Percentiles rank a stretch among this genome's conserved stretches.
phyloP scores from a whole-genome alignment of 2,113 vertebrate species.

The Oryctolagus cuniculus region DNA sequence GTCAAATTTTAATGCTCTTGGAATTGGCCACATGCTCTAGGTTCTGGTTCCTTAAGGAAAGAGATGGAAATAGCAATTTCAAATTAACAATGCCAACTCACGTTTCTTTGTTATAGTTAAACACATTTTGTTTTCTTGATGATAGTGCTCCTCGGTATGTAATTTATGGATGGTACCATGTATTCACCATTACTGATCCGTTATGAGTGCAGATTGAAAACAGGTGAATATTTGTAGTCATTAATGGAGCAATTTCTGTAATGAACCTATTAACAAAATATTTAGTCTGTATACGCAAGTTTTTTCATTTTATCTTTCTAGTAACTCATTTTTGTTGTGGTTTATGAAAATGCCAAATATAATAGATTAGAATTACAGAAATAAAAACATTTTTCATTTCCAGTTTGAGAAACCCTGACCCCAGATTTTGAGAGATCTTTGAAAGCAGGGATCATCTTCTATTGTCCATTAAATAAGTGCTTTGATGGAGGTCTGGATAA shows the following conservation, averaged over 20 bases:
- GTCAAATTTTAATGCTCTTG: background rate
- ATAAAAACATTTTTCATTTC: background rate
- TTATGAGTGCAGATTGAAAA: background rate
- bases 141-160: accelerated
- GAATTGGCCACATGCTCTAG: conserved; percentile 18
- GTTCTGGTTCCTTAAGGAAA: conserved; percentile 33
- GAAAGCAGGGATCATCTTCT: background rate
- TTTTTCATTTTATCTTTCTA: conserved; percentile 42
- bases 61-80: background rate
- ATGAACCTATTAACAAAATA: conserved; percentile 45
- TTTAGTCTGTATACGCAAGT: background rate
- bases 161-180: background rate
- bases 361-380: background rate
- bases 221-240: background rate
- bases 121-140: background rate
- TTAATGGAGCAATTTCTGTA: background rate
- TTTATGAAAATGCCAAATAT: conserved; percentile 8
- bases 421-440: background rate
- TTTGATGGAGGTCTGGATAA: background rate
- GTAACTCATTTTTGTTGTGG: conserved; percentile 18
- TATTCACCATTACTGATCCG: background rate
- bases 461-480: background rate
- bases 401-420: conserved; percentile 27
- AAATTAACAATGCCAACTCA: background rate
- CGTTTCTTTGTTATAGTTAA: background rate